phyloP scores from a whole-genome alignment of 1,140 invertebrate species.

The Diachasmimorpha longicaudata region DNA sequence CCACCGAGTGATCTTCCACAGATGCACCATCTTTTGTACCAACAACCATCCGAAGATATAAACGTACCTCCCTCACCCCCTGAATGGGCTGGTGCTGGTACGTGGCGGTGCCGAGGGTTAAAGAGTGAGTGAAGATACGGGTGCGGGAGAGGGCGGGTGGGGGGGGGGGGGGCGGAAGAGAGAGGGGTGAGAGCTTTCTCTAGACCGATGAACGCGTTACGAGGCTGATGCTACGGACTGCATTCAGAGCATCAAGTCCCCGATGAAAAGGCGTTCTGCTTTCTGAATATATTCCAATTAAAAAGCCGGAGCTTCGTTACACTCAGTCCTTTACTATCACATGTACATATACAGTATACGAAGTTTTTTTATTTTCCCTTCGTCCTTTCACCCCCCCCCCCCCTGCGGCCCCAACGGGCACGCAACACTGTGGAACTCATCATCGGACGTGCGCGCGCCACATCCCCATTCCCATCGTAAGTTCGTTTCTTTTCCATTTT shows the following conservation, averaged over 20 bases:
- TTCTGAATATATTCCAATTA: constrained; percentile 64
- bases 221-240: constrained; percentile 41
- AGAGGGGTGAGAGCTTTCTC: too few relatives aligned
- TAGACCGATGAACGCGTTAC: not conserved
- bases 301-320: constrained; percentile 64
- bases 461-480: not conserved
- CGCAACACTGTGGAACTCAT: not conserved
- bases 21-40: too few relatives aligned
- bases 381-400: not conserved
- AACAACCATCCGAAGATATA: too few relatives aligned
- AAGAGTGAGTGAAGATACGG: too few relatives aligned
- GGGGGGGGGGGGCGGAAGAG: too few relatives aligned
- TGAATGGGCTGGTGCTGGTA: too few relatives aligned
- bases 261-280: constrained; percentile 61
- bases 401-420: too few relatives aligned
- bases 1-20: too few relatives aligned
- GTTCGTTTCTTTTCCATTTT: too few relatives aligned
- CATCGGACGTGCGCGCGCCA: not conserved
- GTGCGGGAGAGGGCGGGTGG: too few relatives aligned
- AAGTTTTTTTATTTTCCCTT: not conserved
- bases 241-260: constrained; percentile 56
- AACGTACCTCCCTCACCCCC: too few relatives aligned
- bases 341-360: not conserved
- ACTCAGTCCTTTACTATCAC: constrained; percentile 44
- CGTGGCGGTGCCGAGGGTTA: too few relatives aligned